phyloP scores from a whole-genome alignment of 2,113 vertebrate species.

The Globicephala melas region DNA sequence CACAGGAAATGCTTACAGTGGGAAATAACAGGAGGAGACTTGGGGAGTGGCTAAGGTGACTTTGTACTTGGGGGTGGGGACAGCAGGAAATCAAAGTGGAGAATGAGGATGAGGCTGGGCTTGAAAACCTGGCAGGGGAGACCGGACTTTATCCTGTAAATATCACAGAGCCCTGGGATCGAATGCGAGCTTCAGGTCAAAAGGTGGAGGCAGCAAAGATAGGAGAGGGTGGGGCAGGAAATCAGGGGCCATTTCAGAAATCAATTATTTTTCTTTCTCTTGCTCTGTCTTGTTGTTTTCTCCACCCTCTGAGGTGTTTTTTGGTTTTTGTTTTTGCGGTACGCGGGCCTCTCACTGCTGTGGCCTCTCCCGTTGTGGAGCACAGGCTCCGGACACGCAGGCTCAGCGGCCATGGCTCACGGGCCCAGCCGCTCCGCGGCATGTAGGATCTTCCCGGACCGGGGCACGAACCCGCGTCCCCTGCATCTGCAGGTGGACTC shows the following conservation, averaged over 20 bases:
- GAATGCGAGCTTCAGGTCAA: background rate
- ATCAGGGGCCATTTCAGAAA: conserved; percentile 36
- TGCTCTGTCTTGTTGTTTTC: background rate
- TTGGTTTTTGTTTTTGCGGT: no score
- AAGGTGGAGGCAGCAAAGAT: background rate
- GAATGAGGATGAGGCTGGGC: background rate
- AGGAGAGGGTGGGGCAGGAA: conserved; percentile 10
- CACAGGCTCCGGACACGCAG: no score
- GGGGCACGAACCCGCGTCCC: no score
- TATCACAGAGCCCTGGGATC: background rate
- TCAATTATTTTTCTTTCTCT: conserved; percentile 27
- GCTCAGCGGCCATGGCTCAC: no score
- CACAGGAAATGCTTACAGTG: background rate
- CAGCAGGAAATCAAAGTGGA: background rate
- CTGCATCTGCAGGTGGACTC: no score
- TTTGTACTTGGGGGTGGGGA: background rate
- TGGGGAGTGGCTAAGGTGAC: background rate
- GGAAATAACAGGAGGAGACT: background rate
- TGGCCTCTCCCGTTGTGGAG: no score
- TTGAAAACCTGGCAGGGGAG: background rate
- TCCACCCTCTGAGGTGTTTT: background rate
- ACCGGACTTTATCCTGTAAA: background rate
- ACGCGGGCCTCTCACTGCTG: no score
- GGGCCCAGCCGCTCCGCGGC: no score
- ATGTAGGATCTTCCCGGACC: no score